Percentiles rank a stretch among this genome's conserved stretches.
Conservation (phyloP, 1,140 invertebrate genomes). For the Euura saliciscinereae region DNA sequence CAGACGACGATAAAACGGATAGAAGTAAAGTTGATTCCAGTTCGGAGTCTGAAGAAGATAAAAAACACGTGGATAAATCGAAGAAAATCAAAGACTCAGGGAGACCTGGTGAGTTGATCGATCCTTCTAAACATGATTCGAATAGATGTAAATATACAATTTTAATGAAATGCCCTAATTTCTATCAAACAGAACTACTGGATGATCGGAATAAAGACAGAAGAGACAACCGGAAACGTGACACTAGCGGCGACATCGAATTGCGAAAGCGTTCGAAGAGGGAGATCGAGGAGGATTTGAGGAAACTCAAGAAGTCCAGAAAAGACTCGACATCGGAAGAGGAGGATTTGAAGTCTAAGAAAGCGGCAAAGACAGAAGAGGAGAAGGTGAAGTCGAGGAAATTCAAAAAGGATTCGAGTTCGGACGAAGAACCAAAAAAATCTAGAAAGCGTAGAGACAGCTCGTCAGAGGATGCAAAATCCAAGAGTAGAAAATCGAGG, state of each 20-base stretch:
- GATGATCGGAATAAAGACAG: slow-evolving; percentile 50
- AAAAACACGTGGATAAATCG: slow-evolving; percentile 41
- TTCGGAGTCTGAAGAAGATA: slow-evolving; percentile 52
- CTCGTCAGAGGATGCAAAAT: slow-evolving; percentile 56
- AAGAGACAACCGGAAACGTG: slow-evolving; percentile 54
- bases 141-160: neutral
- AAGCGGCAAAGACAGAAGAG: slow-evolving; percentile 58
- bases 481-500: slow-evolving; percentile 56
- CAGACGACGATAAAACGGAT: slow-evolving; percentile 55
- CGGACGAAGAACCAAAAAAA: slow-evolving; percentile 63
- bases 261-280: slow-evolving; percentile 52
- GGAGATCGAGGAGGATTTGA: slow-evolving; percentile 57
- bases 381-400: slow-evolving; percentile 61
- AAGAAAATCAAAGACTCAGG: slow-evolving; percentile 45
- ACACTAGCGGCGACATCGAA: slow-evolving; percentile 54
- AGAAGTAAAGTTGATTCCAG: slow-evolving; percentile 50
- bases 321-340: slow-evolving; percentile 70
- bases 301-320: slow-evolving; percentile 59
- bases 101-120: slow-evolving; percentile 38
- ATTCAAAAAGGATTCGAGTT: slow-evolving; percentile 62
- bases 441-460: slow-evolving; percentile 51
- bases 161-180: too few relatives aligned
- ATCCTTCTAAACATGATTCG: neutral
- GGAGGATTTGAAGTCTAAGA: slow-evolving; percentile 68
- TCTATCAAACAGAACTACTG: slow-evolving; percentile 30